phyloP scores from a whole-genome alignment of 2,888 invertebrate species.

The Sialis fuliginosa region DNA sequence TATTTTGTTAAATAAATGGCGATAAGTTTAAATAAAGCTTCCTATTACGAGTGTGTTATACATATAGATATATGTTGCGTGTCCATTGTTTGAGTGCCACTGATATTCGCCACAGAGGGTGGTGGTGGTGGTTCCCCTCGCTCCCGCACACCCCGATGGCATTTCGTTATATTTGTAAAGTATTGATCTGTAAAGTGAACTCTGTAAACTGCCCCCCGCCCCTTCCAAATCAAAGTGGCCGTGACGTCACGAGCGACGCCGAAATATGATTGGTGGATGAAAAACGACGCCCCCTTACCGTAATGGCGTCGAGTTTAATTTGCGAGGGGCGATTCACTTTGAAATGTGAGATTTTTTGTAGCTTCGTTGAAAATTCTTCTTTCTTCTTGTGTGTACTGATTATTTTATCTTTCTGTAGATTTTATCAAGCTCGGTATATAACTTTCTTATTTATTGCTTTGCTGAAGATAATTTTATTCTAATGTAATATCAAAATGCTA shows the following conservation, averaged over 20 bases:
- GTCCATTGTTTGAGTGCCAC: too few relatives aligned
- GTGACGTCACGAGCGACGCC: conserved; percentile 24
- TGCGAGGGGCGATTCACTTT: neutral
- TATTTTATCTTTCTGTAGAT: too few relatives aligned
- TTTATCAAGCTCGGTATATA: too few relatives aligned
- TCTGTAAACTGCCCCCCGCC: conserved; percentile 1
- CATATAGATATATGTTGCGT: too few relatives aligned
- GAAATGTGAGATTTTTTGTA: conserved; percentile 6
- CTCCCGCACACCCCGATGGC: neutral
- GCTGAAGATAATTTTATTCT: too few relatives aligned
- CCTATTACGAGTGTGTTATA: too few relatives aligned
- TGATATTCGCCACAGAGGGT: too few relatives aligned
- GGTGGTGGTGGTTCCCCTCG: neutral
- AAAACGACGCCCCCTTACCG: conserved; percentile 24
- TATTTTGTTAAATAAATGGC: too few relatives aligned
- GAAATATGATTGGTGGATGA: conserved; percentile 25
- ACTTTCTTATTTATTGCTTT: too few relatives aligned
- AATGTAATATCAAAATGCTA: too few relatives aligned
- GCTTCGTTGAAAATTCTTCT: conserved; percentile 12
- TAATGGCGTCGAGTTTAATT: conserved; percentile 18
- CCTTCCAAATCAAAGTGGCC: conserved; percentile 2
- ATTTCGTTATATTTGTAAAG: conserved; percentile 1
- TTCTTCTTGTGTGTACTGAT: too few relatives aligned
- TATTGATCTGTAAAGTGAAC: conserved; percentile 2
- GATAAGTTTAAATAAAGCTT: too few relatives aligned